A percentile compares a stretch with the other conserved stretches of the same genome.
These are phyloP conservation scores for Drosophila pandora DNA, from an alignment of 1,140 invertebrate genomes.

Conservation along the genomic window DNA sequence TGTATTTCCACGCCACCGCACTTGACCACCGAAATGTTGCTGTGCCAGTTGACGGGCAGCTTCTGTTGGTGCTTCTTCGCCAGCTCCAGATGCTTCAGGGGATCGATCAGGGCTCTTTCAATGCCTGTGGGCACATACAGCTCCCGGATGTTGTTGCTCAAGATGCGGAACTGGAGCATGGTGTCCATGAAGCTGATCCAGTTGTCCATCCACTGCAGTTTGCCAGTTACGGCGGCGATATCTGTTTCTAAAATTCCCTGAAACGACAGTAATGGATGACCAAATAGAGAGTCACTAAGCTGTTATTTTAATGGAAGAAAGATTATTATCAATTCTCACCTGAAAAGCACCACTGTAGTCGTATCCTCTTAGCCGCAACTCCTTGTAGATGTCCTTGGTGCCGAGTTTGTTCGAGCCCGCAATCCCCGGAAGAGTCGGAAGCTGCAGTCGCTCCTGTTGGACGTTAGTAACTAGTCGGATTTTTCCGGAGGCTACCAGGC, in stretches of 20 bases:
- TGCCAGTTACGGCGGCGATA: conserved; percentile 87
- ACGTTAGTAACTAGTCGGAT: conserved; percentile 88
- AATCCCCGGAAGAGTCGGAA: conserved; percentile 52
- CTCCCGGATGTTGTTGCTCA: conserved; percentile 89
- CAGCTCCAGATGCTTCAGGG: conserved; percentile 86
- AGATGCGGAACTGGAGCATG: conserved; percentile 95
- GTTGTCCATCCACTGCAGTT: conserved; percentile 92
- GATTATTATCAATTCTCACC: neutral
- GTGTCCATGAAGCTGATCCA: conserved; percentile 98
- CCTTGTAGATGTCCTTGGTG: conserved; percentile 95
- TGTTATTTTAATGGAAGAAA: neutral
- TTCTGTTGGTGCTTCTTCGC: conserved; percentile 83
- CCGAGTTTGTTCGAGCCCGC: conserved; percentile 84
- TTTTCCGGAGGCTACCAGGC: conserved; percentile 90
- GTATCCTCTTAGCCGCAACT: conserved; percentile 95
- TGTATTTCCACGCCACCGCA: conserved; percentile 95
- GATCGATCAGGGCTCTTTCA: conserved; percentile 92
- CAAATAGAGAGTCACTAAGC: neutral
- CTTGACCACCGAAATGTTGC: conserved; percentile 90
- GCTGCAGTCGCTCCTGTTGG: conserved; percentile 85
- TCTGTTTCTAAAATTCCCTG: conserved; percentile 89
- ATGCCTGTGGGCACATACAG: conserved; percentile 95
- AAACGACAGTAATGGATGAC: neutral
- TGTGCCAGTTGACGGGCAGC: conserved; percentile 88
- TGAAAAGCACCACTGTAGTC: conserved; percentile 95